Evolutionary conservation across 2,113 vertebrate species (phyloP), one percentile per base, ranked within the genome.

Genomic region (Strigops habroptila): DNA sequence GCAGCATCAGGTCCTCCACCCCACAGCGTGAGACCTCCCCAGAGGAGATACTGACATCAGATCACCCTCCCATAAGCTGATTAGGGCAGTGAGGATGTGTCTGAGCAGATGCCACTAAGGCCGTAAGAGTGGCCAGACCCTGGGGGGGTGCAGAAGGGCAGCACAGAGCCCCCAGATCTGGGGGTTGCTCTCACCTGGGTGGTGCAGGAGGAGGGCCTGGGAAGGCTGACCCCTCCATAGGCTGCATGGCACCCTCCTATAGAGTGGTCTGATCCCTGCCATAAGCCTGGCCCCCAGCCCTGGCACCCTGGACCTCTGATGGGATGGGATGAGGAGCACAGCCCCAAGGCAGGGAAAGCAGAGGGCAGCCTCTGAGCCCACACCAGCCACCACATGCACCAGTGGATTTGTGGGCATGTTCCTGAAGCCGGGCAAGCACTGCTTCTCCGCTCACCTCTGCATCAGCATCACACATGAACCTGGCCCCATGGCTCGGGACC

Each of bases 41-140:
- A 27, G 43, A 77, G 64, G 60, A 78, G 71, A 55, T 44, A 7
- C 23, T 74, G 83, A 63, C 77, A 91, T 89, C 55, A 87, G 57
- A 86, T 93, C 69, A 70, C 57, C 49, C 52, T 74, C 78, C 49
- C 44, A 82, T 96, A 95, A 96, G 93, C 94, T 78, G 85, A 91
- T 96, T 94, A 97, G 55, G 22, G 51, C 51, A 78, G 51, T 8
- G 30, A 84, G 60, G 51, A 60, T 17, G 5, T 7, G 1, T 60
- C 30, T 1, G 21, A 94, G 64, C 82, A 88, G 88, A 94, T 83
- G 60, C 68, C 37, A 43, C 28, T 51, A 41, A 25, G 5, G 59
- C 53, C 12, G 0, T 18, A 35, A 57, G 39, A 79, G 27, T 44
- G 65, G 64, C 12, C 11, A 10, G 62, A 64, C 12, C 27, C 48